These are phyloP conservation scores for Brachypalpus laphriformis DNA, from an alignment of 2,888 invertebrate genomes.

Conservation along the genomic window DNA sequence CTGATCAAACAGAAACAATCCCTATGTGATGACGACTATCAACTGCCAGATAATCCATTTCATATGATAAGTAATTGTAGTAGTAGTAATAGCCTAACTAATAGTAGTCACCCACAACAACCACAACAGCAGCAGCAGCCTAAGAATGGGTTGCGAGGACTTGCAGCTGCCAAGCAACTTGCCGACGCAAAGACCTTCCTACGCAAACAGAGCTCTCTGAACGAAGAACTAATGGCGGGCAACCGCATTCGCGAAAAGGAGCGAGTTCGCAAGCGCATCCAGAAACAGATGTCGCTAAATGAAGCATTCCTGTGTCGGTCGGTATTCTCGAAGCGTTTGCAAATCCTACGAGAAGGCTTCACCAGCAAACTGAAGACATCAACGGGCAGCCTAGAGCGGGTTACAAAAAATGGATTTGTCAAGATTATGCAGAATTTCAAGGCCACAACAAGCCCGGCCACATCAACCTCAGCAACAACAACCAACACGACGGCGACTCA, in stretches of 20 bases:
- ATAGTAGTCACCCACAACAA: constrained; percentile 71
- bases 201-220: constrained; percentile 92
- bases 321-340: constrained; percentile 81
- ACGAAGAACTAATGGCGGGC: constrained; percentile 95
- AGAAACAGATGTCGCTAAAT: constrained; percentile 94
- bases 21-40: constrained; percentile 86
- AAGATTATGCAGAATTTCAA: constrained; percentile 93
- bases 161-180: constrained; percentile 61
- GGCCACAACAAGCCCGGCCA: constrained; percentile 83
- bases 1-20: constrained; percentile 94
- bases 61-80: constrained; percentile 79
- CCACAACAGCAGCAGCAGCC: constrained; percentile 46
- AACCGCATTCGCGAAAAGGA: constrained; percentile 93
- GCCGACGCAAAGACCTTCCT: constrained; percentile 80
- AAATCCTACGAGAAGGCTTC: constrained; percentile 86
- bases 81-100: constrained; percentile 78
- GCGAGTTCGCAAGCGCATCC: constrained; percentile 90
- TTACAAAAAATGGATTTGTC: constrained; percentile 91
- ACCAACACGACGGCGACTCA: constrained; percentile 64
- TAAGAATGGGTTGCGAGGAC: constrained; percentile 38
- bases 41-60: constrained; percentile 79
- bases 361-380: constrained; percentile 93
- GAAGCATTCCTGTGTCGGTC: constrained; percentile 90
- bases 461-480: constrained; percentile 76
- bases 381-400: constrained; percentile 92